Evolutionary conservation across 2,888 invertebrate species (phyloP), one percentile per base, ranked within the genome.

Genomic region (Philopedon plagiatum): DNA sequence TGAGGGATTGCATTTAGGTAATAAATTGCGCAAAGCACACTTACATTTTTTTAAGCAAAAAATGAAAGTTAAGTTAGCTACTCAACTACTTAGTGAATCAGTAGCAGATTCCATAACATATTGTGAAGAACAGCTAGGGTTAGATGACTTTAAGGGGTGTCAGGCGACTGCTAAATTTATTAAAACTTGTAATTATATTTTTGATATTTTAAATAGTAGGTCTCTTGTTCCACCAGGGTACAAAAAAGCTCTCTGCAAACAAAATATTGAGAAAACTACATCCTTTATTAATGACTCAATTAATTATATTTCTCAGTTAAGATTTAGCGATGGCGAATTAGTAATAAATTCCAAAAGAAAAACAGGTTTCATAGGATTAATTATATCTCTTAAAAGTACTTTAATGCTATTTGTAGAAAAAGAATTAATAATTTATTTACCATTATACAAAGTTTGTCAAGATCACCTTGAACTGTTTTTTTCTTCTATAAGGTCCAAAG

Each of bases 381-480:
- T 69, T 29, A 46, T 62, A 18, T 46, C 34, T 18, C 44, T 70
- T 19, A 70, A 44, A 44, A 70, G 70, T 64, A 39, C 64, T 70
- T n/a, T n/a, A n/a, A n/a, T n/a, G n/a, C n/a, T n/a, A n/a, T n/a
- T n/a, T n/a, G n/a, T n/a, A n/a, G n/a, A 37, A 21, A n/a, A 63
- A 37, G 18, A 64, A 5, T 3, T 56, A 5, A 21, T 70, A 41
- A 57, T 57, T 8, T 76, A 75, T 60, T 21, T 76, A 26, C 73
- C 75, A 26, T 15, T 65, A 8, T 76, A 76, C 63, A 77, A 77
- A 71, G 13, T 67, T 13, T 61, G 34, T 23, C 49, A n/a, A n/a
- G n/a, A n/a, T n/a, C n/a, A n/a, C n/a, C n/a, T n/a, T n/a, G n/a
- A n/a, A n/a, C n/a, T n/a, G n/a, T 61, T 67, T 49, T 67, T 67